Base-by-base conservation (phyloP, 2,113 vertebrate species). In the Pterocles orientalis region DNA sequence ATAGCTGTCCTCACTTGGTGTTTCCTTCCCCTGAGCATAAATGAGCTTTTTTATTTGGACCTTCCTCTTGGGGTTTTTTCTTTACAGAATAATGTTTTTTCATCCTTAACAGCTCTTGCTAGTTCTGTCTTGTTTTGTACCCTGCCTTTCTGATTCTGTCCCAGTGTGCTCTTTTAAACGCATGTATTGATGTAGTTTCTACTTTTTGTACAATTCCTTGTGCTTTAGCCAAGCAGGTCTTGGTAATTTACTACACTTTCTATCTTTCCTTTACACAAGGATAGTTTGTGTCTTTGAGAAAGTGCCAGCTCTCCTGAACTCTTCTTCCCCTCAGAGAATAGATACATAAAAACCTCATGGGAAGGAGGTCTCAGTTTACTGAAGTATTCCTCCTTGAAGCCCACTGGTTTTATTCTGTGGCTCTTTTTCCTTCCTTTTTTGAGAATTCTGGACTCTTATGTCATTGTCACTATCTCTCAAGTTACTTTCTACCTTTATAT, bases 201-300 rank as follows among this genome's bases (percentile, higher is more conserved):
- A 69, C 73, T 72, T 95, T 81, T 82, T 89, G 24, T 91, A 92
- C 86, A 91, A 89, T 87, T 92, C 89, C 77, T 91, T 94, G 73
- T 76, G 77, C 83, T 88, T 81, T 62, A 82, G 91, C 94, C 91
- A 95, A 94, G 65, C 84, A 76, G 29, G 89, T 84, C 91, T 82
- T 65, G 72, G 61, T 97, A 89, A 97, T 95, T 96, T 97, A 94
- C 95, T 92, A 60, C 90, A 85, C 81, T 95, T 97, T 77, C 93
- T 79, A 64, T 89, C 93, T 91, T 92, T 60, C 81, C 90, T 95
- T 94, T 58, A 82, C 81, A 91, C 24, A 51, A 57, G 89, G 70
- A 45, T 87, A 82, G 69, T 87, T 82, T 72, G 53, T 71, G 77
- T 81, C 93, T 89, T 89, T 91, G 85, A 41, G 81, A 87, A 94